A percentile compares a stretch with the other conserved stretches of the same genome.
Conservation (phyloP, 2,113 vertebrate species). For the Scomber scombrus region DNA sequence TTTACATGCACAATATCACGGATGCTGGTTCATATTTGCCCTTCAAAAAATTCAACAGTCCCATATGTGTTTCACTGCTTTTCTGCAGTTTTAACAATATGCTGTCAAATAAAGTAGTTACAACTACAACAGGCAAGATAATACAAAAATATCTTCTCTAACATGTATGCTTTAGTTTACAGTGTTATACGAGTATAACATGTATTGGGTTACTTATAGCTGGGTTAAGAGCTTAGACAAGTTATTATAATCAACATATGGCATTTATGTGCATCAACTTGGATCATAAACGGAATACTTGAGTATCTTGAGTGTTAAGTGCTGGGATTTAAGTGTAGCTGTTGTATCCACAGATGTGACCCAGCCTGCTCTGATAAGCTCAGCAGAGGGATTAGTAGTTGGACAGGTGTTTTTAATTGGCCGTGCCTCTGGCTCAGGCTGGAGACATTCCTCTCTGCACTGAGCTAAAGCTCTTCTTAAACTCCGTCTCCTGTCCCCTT, state of each 20-base stretch:
- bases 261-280: background rate
- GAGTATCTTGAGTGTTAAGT: background rate
- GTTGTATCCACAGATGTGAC: constrained; percentile 5
- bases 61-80: background rate
- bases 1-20: background rate
- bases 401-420: constrained; percentile 74
- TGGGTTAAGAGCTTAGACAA: background rate
- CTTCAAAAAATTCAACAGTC: background rate
- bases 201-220: background rate
- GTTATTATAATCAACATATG: constrained; percentile 22
- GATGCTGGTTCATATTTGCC: constrained; percentile 2
- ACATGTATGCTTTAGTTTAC: background rate
- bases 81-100: background rate
- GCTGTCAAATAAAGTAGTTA: background rate
- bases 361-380: constrained; percentile 10
- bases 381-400: constrained; percentile 42
- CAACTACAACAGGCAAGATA: background rate
- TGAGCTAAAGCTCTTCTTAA: constrained; percentile 29
- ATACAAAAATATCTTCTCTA: background rate
- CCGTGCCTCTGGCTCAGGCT: constrained; percentile 24
- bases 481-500: background rate
- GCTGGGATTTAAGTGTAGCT: background rate
- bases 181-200: background rate
- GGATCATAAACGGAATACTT: constrained; percentile 24
- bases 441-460: constrained; percentile 31